A percentile compares a stretch with the other conserved stretches of the same genome.
Conservation (phyloP, 2,888 invertebrate species). For the Sisyra terminalis region DNA sequence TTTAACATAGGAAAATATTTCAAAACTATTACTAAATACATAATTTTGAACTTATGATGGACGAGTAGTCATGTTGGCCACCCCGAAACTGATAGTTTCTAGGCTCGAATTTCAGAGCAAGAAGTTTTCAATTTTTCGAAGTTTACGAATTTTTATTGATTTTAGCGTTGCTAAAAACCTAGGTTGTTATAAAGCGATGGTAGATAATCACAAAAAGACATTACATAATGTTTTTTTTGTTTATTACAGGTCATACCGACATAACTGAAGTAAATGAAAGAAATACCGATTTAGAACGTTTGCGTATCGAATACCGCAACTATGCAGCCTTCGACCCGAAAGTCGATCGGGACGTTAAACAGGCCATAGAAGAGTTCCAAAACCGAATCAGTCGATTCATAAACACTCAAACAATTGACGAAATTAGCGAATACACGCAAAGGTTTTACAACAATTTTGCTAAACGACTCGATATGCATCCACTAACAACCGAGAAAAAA, state of each 20-base stretch:
- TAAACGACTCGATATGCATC: slow-evolving; percentile 51
- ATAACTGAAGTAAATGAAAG: slow-evolving; percentile 24
- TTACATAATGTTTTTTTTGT: slow-evolving; percentile 13
- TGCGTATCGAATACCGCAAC: slow-evolving; percentile 29
- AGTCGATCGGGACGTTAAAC: slow-evolving; percentile 40
- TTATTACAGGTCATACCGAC: slow-evolving; percentile 28
- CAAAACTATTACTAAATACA: too few species aligned
- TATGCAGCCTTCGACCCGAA: slow-evolving; percentile 20
- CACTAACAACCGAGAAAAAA: slow-evolving; percentile 48
- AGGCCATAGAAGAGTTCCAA: slow-evolving; percentile 49
- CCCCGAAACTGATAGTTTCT: too few species aligned
- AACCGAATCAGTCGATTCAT: slow-evolving; percentile 42
- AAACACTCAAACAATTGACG: slow-evolving; percentile 52
- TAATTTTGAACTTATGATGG: too few species aligned
- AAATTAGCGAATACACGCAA: slow-evolving; percentile 79
- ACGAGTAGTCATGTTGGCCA: too few species aligned
- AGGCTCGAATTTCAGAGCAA: too few species aligned
- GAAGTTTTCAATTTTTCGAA: too few species aligned
- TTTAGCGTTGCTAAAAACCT: too few species aligned
- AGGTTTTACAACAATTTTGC: slow-evolving; percentile 74
- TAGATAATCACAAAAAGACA: too few species aligned
- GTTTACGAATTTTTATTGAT: too few species aligned
- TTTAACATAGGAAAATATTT: too few species aligned
- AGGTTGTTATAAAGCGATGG: too few species aligned
- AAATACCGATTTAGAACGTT: slow-evolving; percentile 32